Percentiles rank a stretch among this genome's conserved stretches.
These are phyloP conservation scores for Gambelia wislizenii DNA, from an alignment of 2,797 vertebrate species.

Conservation along the genomic window DNA sequence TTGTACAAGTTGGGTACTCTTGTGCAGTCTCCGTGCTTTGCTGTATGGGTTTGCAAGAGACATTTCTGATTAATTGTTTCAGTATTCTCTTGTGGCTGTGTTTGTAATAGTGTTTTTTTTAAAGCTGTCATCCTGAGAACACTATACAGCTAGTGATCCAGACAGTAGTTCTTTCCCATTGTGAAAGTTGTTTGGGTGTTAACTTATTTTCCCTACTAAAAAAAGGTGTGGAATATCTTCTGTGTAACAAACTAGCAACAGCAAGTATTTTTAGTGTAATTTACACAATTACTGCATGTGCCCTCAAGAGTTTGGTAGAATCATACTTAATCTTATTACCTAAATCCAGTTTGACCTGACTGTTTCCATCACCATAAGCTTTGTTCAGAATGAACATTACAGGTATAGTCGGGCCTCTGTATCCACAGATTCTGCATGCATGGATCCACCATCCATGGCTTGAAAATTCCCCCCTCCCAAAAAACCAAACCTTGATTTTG, in stretches of 20 bases:
- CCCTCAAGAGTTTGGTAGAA: background rate
- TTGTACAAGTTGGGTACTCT: background rate
- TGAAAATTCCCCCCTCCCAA: no score
- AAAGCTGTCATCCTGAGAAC: background rate
- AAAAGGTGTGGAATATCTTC: background rate
- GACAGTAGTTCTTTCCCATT: background rate
- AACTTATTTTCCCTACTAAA: background rate
- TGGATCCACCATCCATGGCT: no score
- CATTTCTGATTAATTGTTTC: background rate
- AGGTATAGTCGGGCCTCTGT: no score
- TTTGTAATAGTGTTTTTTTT: conserved; percentile 6
- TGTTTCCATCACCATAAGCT: background rate
- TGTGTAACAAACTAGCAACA: background rate
- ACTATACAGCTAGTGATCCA: background rate
- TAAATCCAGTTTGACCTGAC: conserved; percentile 16
- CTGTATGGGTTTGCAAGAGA: no score
- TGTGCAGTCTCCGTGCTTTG: background rate
- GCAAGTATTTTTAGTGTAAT: background rate
- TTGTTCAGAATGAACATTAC: conserved; percentile 32
- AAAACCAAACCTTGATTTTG: no score
- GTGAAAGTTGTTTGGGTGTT: background rate
- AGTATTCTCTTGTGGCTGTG: background rate
- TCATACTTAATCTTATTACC: background rate
- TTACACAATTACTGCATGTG: background rate
- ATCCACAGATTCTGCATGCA: no score